Base-by-base conservation (phyloP, 2,113 vertebrate genomes). In the Pao palembangensis region DNA sequence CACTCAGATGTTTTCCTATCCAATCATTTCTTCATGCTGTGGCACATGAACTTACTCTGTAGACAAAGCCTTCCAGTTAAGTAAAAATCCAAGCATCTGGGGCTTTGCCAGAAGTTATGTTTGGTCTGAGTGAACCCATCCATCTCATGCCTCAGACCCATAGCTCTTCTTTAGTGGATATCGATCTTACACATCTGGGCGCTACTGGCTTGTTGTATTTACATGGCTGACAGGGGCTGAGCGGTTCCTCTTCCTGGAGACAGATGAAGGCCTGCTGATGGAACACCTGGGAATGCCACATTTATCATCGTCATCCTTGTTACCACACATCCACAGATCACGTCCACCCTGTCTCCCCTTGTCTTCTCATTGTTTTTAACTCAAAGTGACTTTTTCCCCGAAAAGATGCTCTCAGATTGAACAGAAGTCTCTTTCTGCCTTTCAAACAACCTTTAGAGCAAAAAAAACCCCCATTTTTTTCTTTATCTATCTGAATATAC, bases 181-280 rank as follows among this genome's bases (percentile, higher is more conserved):
- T 82, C 64, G 71, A 84, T 85, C 81, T 79, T 58, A 21, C 62
- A 52, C 58, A 43, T 61, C 57, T 38, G 62, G 73, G 55, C 72
- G 69, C 52, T 66, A 63, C 60, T 56, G 72, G 57, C 57, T 66
- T 47, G 60, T 81, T 76, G 84, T 75, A 69, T 81, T 82, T 81
- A 85, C 81, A 85, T 76, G 83, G 71, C 76, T 82, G 71, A 78
- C 58, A 80, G 79, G 44, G 70, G 64, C 74, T 64, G 68, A 65
- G 58, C 71, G 64, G 55, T 75, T 50, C 64, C 71, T 60, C 73
- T 73, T 62, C 65, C 58, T 68, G 59, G 65, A 79, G 81, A 87
- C 81, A 74, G 76, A 78, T 73, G 81, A 88, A 86, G 83, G 85
- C 62, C 65, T 58, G 75, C 61, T 83, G 85, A 86, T 83, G 75